Conservation (phyloP, 2,888 invertebrate species). For the Nephrotoma flavescens region DNA sequence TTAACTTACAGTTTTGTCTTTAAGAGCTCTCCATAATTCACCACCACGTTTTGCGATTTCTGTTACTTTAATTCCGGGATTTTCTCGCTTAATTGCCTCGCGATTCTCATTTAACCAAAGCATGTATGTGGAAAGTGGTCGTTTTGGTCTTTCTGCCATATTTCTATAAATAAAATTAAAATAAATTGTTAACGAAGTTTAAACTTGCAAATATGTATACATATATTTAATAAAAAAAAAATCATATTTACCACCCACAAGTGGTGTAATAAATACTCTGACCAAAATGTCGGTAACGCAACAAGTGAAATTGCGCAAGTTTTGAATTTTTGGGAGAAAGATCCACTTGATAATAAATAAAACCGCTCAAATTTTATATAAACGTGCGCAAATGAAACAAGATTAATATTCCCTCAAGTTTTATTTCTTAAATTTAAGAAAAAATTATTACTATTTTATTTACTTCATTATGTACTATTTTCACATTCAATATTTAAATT, state of each 20-base stretch:
- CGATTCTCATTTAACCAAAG: slow-evolving; percentile 85
- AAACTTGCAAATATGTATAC: not conserved
- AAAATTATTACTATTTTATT: not conserved
- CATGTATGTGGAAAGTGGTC: slow-evolving; percentile 87
- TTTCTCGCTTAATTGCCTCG: slow-evolving; percentile 73
- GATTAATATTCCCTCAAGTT: not conserved
- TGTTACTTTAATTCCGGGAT: slow-evolving; percentile 81
- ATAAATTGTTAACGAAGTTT: not conserved
- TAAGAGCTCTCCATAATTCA: slow-evolving; percentile 85
- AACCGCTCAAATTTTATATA: not conserved
- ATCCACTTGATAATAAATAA: not conserved
- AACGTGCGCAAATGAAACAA: not conserved
- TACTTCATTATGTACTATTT: not conserved
- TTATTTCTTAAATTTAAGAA: not conserved
- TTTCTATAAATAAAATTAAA: slow-evolving; percentile 23
- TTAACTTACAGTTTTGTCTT: slow-evolving; percentile 66
- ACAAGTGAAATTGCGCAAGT: not conserved
- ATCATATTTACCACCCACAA: not conserved
- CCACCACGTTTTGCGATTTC: slow-evolving; percentile 92
- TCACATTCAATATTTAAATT: not conserved
- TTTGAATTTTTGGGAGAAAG: not conserved
- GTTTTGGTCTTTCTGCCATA: slow-evolving; percentile 85
- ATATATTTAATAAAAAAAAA: not conserved
- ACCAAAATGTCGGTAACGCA: not conserved
- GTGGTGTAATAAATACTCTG: too few species aligned